Evolutionary conservation across 1,140 invertebrate species (phyloP), one percentile per base, ranked within the genome.

Genomic region (Bicyclus anynana): DNA sequence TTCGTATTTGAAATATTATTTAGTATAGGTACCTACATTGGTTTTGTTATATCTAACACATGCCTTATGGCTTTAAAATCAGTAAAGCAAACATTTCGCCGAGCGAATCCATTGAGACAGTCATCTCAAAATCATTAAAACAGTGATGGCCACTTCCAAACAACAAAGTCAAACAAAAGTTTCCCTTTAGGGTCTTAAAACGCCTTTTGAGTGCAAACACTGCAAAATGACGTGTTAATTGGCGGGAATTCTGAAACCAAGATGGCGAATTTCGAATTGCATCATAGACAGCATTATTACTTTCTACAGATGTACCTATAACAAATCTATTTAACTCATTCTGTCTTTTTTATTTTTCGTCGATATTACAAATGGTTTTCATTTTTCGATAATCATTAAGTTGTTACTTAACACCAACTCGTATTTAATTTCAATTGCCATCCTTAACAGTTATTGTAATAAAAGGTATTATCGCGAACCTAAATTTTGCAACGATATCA

Each of bases 151-250:
- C 42, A 44, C 56, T 46, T 59, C 38, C 53, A 37, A 67, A 65
- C 65, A 73, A 73, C 69, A 73, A 69, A 68, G 70, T 75, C 65
- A 74, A 70, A 76, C 67, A 73, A 71, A 62, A 67, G 59, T 63
- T 69, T 76, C 65, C 62, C 63, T 68, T 66, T 53, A 65, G 74
- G 61, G 50, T 44, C 53, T 73, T 74, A 70, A 74, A 74, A 73
- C 61, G 46, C 58, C 69, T 69, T 83, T 80, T 79, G 74, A 76
- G 63, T 59, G 65, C 65, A 59, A 65, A 67, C 66, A 56, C 51
- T 27, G 58, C 62, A 67, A 65, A 33, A 69, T 62, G 68, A 76
- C 60, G 67, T 80, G 83, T 69, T 82, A 84, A 86, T 82, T 84
- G 80, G 70, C 72, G 73, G 78, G 72, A 72, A 70, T 73, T 69